Evolutionary conservation across 2,113 vertebrate genomes (phyloP).

Genomic region (Microcebus murinus): DNA sequence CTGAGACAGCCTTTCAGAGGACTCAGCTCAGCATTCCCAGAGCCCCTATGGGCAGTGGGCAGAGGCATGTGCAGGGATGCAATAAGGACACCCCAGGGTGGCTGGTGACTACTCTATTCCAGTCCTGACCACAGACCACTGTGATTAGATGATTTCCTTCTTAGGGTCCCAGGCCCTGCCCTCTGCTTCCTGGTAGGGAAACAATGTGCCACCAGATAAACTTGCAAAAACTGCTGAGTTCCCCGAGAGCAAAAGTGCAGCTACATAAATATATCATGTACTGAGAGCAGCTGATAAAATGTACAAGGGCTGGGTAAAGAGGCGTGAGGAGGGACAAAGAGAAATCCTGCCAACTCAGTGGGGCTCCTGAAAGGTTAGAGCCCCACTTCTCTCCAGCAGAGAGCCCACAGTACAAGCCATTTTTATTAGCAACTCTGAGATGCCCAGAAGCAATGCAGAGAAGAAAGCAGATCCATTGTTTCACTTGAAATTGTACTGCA

Average conservation of each 20-base stretch:
- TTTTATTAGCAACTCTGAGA: slow-evolving; percentile 46
- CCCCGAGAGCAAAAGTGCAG: neutral
- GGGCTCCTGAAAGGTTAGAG: neutral
- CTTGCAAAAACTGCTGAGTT: neutral
- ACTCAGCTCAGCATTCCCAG: neutral
- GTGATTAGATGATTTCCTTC: slow-evolving; percentile 25
- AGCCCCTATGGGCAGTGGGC: neutral
- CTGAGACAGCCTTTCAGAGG: neutral
- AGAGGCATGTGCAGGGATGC: rapidly evolving
- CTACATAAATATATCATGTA: neutral
- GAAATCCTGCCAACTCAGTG: neutral
- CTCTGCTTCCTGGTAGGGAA: slow-evolving; percentile 12
- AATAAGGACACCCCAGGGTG: neutral
- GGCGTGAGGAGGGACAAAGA: neutral
- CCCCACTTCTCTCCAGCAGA: neutral
- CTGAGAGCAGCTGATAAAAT: neutral
- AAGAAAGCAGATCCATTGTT: neutral
- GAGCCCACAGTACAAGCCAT: neutral
- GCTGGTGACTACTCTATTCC: neutral
- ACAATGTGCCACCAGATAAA: slow-evolving; percentile 46
- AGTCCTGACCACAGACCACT: neutral
- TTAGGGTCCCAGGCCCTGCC: neutral
- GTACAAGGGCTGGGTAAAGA: neutral
- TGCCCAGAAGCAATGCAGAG: neutral
- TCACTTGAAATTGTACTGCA: neutral